Conservation (phyloP, 2,113 vertebrate species). For the Deroptyus accipitrinus region DNA sequence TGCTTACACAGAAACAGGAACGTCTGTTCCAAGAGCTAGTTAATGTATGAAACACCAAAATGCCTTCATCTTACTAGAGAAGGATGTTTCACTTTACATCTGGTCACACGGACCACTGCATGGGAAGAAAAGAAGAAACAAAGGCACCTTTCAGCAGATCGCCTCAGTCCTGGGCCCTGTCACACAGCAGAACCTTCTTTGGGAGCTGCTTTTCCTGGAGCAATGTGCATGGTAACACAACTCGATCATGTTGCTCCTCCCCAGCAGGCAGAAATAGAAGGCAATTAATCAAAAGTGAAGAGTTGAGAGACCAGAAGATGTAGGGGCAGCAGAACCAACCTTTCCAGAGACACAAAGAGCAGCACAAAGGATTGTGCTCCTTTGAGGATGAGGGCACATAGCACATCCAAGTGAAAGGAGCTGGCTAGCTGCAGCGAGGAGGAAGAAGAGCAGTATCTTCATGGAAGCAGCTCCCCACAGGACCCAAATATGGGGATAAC, state of each 20-base stretch:
- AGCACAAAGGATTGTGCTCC: not conserved
- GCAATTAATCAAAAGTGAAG: not conserved
- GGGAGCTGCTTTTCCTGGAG: not conserved
- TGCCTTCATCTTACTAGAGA: not conserved
- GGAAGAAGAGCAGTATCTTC: not conserved
- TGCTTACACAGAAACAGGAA: not conserved
- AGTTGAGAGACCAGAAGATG: not conserved
- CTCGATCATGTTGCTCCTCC: rapidly evolving
- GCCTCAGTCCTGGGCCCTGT: not conserved
- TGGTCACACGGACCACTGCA: not conserved
- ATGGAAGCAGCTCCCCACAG: not conserved
- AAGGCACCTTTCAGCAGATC: not conserved
- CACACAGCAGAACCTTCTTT: not conserved
- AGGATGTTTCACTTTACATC: not conserved
- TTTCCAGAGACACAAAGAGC: not conserved
- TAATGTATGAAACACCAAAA: not conserved
- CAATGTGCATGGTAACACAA: not conserved
- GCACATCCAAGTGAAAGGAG: not conserved
- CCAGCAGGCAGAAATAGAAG: not conserved
- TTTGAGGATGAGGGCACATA: not conserved
- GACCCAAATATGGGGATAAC: not conserved
- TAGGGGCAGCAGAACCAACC: not conserved
- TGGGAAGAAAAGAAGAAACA: not conserved
- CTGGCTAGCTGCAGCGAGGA: not conserved
- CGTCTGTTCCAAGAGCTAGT: not conserved